Evolutionary conservation across 2,797 vertebrate species (phyloP).

Genomic region (Danionella dracula): DNA sequence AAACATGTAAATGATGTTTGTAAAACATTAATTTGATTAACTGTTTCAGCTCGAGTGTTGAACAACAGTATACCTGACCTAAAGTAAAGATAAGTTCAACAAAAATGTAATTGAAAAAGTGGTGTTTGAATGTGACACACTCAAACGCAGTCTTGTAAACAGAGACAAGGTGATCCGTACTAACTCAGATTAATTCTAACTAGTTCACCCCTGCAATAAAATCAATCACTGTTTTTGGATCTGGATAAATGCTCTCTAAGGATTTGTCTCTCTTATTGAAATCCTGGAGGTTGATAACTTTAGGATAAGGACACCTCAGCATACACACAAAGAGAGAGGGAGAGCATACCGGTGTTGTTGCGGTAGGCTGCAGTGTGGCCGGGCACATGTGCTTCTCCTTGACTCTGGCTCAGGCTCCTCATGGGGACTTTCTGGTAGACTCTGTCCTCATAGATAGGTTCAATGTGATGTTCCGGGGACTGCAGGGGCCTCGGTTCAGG

Average conservation of each 20-base stretch:
- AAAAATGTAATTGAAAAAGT: slow-evolving; percentile 34
- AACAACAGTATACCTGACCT: slow-evolving; percentile 60
- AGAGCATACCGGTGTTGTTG: slow-evolving; percentile 85
- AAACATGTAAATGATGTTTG: too few species aligned
- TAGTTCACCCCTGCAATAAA: slow-evolving; percentile 32
- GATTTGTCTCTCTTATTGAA: slow-evolving; percentile 30
- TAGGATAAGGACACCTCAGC: slow-evolving; percentile 16
- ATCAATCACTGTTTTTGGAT: slow-evolving; percentile 29
- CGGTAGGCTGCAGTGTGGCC: slow-evolving; percentile 82
- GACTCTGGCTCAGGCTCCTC: slow-evolving; percentile 96
- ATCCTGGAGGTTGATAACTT: slow-evolving; percentile 10
- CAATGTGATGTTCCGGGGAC: slow-evolving; percentile 94
- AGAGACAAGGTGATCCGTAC: slow-evolving; percentile 5
- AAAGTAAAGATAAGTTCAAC: slow-evolving; percentile 66
- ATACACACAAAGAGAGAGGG: background rate
- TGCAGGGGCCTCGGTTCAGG: slow-evolving; percentile 85
- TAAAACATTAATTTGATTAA: slow-evolving; percentile 72
- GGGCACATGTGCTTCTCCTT: slow-evolving; percentile 83
- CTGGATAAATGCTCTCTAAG: slow-evolving; percentile 23
- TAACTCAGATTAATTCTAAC: slow-evolving; percentile 33
- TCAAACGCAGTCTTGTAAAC: background rate
- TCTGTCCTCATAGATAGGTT: slow-evolving; percentile 96
- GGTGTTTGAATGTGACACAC: slow-evolving; percentile 25
- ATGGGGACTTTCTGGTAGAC: slow-evolving; percentile 95
- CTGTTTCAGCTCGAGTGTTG: too few species aligned